Percentiles rank a stretch among this genome's conserved stretches.
Conservation (phyloP, 2,888 invertebrate genomes). For the Aradus depressus region DNA sequence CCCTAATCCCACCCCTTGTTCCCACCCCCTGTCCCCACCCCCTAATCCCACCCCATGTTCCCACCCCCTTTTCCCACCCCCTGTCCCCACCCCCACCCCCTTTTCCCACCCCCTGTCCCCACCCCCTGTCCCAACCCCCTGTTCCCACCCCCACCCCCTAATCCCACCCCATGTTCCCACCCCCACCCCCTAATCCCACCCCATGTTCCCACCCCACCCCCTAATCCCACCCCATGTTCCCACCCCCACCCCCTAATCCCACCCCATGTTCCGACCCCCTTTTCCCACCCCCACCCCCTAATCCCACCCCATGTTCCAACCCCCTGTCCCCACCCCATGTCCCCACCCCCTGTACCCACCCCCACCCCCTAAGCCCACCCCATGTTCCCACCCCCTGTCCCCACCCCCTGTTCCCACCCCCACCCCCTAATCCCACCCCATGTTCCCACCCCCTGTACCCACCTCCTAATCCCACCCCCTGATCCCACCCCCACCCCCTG, state of each 20-base stretch:
- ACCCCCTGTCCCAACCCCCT: background rate
- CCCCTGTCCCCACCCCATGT: slow-evolving; percentile 1
- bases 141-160: background rate
- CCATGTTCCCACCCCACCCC: slow-evolving; percentile 7
- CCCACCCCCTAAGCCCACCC: no score
- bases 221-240: background rate
- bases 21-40: background rate
- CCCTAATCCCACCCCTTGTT: background rate
- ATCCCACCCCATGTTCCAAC: slow-evolving; percentile 1
- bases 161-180: background rate
- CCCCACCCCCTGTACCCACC: background rate
- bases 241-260: slow-evolving; percentile 1
- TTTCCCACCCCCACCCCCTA: background rate
- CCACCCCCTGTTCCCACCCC: background rate
- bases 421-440: background rate
- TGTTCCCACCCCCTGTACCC: background rate
- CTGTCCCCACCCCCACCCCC: slow-evolving; percentile 5
- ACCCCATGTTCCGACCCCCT: background rate
- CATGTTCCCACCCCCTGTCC: slow-evolving; percentile 8
- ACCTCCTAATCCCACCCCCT: slow-evolving; percentile 1
- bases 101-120: slow-evolving; percentile 4
- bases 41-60: slow-evolving; percentile 1
- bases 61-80: background rate
- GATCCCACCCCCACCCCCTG: background rate
- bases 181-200: background rate